Evolutionary conservation across 2,113 vertebrate species (phyloP), one percentile per base, ranked within the genome.

Genomic region (Cinclus mexicanus): DNA sequence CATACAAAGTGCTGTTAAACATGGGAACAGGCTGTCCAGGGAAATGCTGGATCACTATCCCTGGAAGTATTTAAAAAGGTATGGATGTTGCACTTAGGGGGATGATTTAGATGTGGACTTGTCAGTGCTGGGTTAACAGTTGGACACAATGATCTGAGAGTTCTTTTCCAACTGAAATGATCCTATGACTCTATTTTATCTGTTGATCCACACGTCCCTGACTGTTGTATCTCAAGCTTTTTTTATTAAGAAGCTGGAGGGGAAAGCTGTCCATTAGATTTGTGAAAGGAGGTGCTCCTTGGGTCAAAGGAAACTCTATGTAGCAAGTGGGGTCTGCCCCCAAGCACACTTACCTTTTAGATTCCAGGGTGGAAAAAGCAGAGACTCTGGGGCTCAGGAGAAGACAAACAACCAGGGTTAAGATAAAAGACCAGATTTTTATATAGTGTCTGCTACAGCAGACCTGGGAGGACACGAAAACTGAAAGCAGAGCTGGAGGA

Each of bases 1-100:
- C 11, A 12, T 33, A 0, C 1, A 39, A 86, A 52, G 1, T 14
- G 5, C 25, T 39, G 2, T 39, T 24, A 83, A 24, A 22, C 24
- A 20, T 6, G 39, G 42, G 21, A 63, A 71, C 4, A 49, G 28
- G 15, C 41, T 49, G 22, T 26, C 21, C 47, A 49, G 47, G 10
- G 25, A 60, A 55, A 17, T 47, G 8, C 17, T 65, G 8, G 31
- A 50, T 68, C 44, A 29, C 17, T 25, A 11, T 24, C 11, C 5
- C 21, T 53, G 47, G n/a, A 76, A 20, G 6, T 59, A 52, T 71
- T 76, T 55, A 6, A 59, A 63, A 87, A 53, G 0, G 0, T 67
- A 14, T 6, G 37, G 28, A 46, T 25, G 33, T 37, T 10, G 5
- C 2, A 5, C 35, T 65, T 37, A 39, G 6, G 22, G 33, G 10